phyloP scores from a whole-genome alignment of 2,113 vertebrate species.

The Chloropsis cyanopogon region DNA sequence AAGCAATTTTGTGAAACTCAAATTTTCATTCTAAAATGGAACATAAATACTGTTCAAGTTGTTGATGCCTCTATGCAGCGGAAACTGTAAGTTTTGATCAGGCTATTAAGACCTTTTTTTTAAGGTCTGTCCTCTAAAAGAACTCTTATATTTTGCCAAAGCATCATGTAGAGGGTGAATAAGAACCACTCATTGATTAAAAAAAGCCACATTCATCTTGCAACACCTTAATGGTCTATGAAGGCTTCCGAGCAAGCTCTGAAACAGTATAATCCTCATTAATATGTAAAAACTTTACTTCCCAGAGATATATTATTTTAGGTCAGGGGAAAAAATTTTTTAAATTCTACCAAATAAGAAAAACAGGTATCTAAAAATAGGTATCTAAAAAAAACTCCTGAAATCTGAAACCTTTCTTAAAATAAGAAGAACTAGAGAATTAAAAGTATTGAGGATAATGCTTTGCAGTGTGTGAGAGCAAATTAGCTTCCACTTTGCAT shows the following conservation, averaged over 20 bases:
- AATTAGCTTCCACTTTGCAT: slow-evolving; percentile 11
- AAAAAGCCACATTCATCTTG: neutral
- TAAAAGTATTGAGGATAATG: neutral
- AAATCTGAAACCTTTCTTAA: neutral
- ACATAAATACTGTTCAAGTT: neutral
- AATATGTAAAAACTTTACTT: slow-evolving; percentile 16
- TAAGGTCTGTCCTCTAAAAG: neutral
- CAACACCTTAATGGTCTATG: neutral
- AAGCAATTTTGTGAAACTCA: neutral
- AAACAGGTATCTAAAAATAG: neutral
- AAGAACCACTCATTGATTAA: neutral
- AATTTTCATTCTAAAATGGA: neutral
- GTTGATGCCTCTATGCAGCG: neutral
- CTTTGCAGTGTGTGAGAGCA: neutral
- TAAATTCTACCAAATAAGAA: neutral
- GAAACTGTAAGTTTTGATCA: neutral
- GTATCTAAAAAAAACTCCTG: neutral
- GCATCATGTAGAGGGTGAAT: neutral
- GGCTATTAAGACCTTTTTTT: neutral
- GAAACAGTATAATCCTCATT: neutral
- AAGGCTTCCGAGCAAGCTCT: neutral
- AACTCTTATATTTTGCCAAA: neutral
- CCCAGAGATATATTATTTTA: neutral
- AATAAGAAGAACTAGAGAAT: neutral
- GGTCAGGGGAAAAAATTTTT: neutral